phyloP scores from a whole-genome alignment of 2,888 invertebrate genomes.

The Latrodectus elegans region DNA sequence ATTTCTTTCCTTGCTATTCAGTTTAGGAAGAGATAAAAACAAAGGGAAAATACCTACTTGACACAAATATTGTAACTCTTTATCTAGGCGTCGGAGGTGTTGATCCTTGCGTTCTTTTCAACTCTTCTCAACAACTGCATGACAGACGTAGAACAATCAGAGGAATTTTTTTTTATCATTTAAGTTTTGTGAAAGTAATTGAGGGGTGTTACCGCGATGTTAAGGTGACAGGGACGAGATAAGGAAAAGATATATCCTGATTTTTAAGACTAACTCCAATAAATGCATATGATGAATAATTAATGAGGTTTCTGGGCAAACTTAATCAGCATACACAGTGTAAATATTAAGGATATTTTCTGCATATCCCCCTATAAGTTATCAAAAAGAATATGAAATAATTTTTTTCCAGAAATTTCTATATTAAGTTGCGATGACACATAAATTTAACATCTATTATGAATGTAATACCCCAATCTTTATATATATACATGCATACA shows the following conservation, averaged over 20 bases:
- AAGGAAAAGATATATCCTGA: neutral
- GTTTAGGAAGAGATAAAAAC: constrained; percentile 10
- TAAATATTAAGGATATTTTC: too few relatives aligned
- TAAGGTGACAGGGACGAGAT: too few relatives aligned
- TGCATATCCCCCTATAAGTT: too few relatives aligned
- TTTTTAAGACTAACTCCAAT: neutral
- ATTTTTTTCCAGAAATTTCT: too few relatives aligned
- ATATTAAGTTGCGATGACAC: too few relatives aligned
- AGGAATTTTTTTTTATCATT: neutral
- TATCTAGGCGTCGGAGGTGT: neutral
- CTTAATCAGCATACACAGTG: too few relatives aligned
- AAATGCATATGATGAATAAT: neutral
- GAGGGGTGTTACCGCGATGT: neutral
- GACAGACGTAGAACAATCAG: neutral
- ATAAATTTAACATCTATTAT: too few relatives aligned
- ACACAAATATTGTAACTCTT: constrained; percentile 3
- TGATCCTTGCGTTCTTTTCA: neutral
- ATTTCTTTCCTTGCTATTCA: constrained; percentile 3
- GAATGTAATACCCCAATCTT: too few relatives aligned
- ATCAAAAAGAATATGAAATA: too few relatives aligned
- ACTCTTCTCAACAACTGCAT: neutral
- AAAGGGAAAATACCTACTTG: constrained; percentile 4
- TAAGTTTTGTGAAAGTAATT: neutral
- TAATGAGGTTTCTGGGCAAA: neutral
- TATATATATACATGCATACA: too few relatives aligned